These are phyloP conservation scores for Gadopsis marmoratus DNA, from an alignment of 2,797 vertebrate genomes.

Conservation along the genomic window DNA sequence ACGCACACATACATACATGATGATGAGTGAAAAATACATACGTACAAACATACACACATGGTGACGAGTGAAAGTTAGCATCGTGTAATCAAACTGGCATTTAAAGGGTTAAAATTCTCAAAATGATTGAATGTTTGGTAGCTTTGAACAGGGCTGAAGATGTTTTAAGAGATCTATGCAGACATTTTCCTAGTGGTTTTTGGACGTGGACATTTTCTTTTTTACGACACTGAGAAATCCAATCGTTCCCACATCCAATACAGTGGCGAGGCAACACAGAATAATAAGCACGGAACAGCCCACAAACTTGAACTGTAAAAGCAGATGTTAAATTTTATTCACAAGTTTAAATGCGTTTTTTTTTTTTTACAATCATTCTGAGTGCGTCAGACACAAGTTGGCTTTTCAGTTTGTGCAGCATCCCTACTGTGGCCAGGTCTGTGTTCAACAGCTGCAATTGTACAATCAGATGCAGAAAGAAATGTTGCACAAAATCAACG, in stretches of 20 bases:
- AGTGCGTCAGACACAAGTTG: conserved; percentile 68
- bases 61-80: too few relatives aligned
- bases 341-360: conserved; percentile 66
- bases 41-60: too few relatives aligned
- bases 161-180: too few relatives aligned
- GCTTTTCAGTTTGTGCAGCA: conserved; percentile 63
- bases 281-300: neutral
- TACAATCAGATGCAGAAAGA: conserved; percentile 60
- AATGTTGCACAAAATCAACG: conserved; percentile 41
- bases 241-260: neutral
- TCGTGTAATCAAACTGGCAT: too few relatives aligned
- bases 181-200: too few relatives aligned
- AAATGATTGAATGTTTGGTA: too few relatives aligned
- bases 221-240: neutral
- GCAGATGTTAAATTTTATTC: conserved; percentile 76
- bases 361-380: conserved; percentile 79
- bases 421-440: conserved; percentile 38
- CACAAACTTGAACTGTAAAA: conserved; percentile 56
- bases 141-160: too few relatives aligned
- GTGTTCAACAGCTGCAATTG: conserved; percentile 32
- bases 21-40: too few relatives aligned
- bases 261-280: too few relatives aligned
- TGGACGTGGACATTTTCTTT: too few relatives aligned
- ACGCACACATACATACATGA: too few relatives aligned
- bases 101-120: too few relatives aligned